A percentile compares a stretch with the other conserved stretches of the same genome.
Conservation (phyloP, 2,113 vertebrate genomes). For the Callipepla californica region DNA sequence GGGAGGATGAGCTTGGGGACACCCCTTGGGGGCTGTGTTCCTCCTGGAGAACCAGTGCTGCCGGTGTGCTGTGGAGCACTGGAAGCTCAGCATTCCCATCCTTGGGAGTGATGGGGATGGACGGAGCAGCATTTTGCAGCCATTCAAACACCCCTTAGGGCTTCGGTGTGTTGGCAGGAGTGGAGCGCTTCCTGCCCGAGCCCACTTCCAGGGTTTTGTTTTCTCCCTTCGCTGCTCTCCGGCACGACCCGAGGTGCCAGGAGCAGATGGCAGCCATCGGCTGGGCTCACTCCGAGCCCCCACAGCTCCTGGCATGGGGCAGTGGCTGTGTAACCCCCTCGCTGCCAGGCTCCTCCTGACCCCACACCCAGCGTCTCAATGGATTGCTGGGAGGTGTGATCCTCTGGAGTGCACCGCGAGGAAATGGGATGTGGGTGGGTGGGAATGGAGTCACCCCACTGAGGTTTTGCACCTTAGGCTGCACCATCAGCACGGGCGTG, state of each 20-base stretch:
- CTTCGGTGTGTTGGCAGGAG: background rate
- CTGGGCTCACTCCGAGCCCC: conserved; percentile 25
- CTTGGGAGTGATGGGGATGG: background rate
- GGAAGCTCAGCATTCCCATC: background rate
- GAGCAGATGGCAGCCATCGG: conserved; percentile 68
- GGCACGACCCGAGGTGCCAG: conserved; percentile 13
- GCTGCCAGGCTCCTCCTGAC: background rate
- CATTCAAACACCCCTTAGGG: rapidly evolving
- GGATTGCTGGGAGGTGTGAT: background rate
- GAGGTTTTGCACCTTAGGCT: rapidly evolving
- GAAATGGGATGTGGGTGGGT: background rate
- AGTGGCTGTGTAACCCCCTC: conserved; percentile 41
- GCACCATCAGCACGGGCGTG: rapidly evolving
- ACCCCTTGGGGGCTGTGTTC: rapidly evolving
- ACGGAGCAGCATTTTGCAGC: rapidly evolving
- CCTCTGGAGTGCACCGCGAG: background rate
- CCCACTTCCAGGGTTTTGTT: background rate
- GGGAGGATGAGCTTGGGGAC: background rate
- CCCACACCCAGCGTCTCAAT: background rate
- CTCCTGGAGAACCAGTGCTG: rapidly evolving
- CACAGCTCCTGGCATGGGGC: conserved; percentile 58
- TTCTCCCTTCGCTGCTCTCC: background rate
- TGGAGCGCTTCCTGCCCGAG: too few relatives aligned
- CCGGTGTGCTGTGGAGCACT: background rate
- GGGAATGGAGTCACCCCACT: background rate